Percentiles rank a stretch among this genome's conserved stretches.
Conservation (phyloP, 2,113 vertebrate species). For the Megaceryle maxima region DNA sequence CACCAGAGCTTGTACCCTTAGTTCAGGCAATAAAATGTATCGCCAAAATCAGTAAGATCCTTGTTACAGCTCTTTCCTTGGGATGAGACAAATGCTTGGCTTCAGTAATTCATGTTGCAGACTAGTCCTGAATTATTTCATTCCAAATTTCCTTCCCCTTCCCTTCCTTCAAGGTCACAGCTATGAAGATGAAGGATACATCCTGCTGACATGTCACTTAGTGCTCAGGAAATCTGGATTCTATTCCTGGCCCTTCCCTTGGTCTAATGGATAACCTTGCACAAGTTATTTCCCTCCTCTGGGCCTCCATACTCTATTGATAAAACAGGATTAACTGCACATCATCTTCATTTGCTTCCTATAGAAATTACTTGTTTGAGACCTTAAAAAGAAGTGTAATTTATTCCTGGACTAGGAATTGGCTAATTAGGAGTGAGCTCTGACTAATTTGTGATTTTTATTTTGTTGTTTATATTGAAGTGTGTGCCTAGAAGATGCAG, state of each 20-base stretch:
- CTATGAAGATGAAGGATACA: neutral
- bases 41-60: neutral
- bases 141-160: neutral
- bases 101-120: neutral
- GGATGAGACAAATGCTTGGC: neutral
- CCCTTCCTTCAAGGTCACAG: conserved; percentile 1
- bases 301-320: neutral
- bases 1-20: neutral
- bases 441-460: neutral
- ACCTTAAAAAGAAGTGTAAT: neutral
- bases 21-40: neutral
- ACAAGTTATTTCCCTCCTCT: neutral
- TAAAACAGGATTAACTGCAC: neutral
- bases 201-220: conserved; percentile 24
- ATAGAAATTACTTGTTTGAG: neutral
- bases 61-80: neutral
- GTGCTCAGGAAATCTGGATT: conserved; percentile 36
- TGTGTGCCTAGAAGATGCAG: neutral
- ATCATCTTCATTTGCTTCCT: neutral
- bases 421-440: neutral
- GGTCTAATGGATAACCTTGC: neutral
- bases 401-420: neutral
- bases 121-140: neutral
- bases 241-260: conserved; percentile 28
- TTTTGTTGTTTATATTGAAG: neutral